phyloP scores from a whole-genome alignment of 2,797 vertebrate species.

The Myotis planiceps region DNA sequence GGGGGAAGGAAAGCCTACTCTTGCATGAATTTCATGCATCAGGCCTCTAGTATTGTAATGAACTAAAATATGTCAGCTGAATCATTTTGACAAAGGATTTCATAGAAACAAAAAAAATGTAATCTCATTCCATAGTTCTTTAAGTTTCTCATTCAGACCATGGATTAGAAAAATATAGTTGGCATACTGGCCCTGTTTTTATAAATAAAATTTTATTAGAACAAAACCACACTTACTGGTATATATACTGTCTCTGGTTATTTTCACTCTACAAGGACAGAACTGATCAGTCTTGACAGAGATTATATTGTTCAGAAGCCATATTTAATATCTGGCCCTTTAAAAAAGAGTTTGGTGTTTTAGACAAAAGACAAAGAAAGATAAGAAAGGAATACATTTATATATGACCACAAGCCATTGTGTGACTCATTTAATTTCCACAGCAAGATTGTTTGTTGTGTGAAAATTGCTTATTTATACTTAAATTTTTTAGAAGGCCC shows the following conservation, averaged over 20 bases:
- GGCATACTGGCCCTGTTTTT: neutral
- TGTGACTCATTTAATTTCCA: conserved; percentile 68
- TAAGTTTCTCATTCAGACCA: neutral
- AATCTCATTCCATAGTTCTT: neutral
- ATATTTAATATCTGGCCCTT: conserved; percentile 11
- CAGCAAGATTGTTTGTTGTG: conserved; percentile 73
- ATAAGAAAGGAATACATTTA: conserved; percentile 62
- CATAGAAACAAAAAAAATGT: neutral
- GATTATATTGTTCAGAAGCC: neutral
- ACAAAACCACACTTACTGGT: neutral
- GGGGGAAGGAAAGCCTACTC: too few relatives aligned
- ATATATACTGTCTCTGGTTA: neutral
- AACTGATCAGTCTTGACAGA: neutral
- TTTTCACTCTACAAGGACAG: neutral
- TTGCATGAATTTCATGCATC: too few relatives aligned
- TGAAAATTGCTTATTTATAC: conserved; percentile 76
- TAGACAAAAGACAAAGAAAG: conserved; percentile 54
- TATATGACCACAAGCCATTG: conserved; percentile 39
- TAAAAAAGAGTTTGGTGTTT: conserved; percentile 43
- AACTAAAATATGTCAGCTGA: neutral
- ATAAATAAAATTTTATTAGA: conserved; percentile 67
- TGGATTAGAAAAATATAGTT: neutral
- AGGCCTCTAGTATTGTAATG: neutral
- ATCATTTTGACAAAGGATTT: neutral
- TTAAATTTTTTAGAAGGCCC: conserved; percentile 62